Percentiles rank a stretch among this genome's conserved stretches.
Conservation (phyloP, 2,113 vertebrate species). For the Scomber colias region DNA sequence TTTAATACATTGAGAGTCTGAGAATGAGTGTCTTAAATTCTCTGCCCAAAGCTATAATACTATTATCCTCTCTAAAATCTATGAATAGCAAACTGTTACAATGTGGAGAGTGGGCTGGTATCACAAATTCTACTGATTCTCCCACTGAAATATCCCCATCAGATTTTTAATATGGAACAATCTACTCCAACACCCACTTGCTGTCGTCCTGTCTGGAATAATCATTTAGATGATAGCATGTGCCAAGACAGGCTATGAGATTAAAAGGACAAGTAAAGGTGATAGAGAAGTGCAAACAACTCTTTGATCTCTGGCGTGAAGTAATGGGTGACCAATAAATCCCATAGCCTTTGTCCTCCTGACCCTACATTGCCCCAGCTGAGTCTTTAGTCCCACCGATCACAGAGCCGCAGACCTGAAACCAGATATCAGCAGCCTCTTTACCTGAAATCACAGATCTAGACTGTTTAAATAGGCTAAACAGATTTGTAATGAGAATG, state of each 20-base stretch:
- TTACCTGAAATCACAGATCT: slow-evolving; percentile 20
- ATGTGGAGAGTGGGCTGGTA: slow-evolving; percentile 32
- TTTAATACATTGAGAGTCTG: slow-evolving; percentile 18
- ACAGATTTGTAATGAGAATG: slow-evolving; percentile 4
- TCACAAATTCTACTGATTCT: slow-evolving; percentile 41
- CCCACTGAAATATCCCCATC: slow-evolving; percentile 10
- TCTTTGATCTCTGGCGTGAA: slow-evolving; percentile 74
- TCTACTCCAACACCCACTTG: slow-evolving; percentile 23
- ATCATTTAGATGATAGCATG: slow-evolving; percentile 43
- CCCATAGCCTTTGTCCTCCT: slow-evolving; percentile 62
- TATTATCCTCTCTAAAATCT: slow-evolving; percentile 45
- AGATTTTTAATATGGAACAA: slow-evolving; percentile 37
- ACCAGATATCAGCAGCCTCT: slow-evolving; percentile 23
- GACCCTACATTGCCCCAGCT: slow-evolving; percentile 62
- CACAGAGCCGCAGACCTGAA: slow-evolving; percentile 30
- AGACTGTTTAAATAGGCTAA: not conserved
- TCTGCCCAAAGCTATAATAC: slow-evolving; percentile 50
- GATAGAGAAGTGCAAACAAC: slow-evolving; percentile 52
- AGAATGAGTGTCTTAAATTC: slow-evolving; percentile 46
- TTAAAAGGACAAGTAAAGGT: slow-evolving; percentile 44
- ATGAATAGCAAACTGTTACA: slow-evolving; percentile 58
- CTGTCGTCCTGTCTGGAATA: slow-evolving; percentile 60
- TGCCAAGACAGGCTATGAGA: slow-evolving; percentile 10
- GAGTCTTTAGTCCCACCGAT: slow-evolving; percentile 25
- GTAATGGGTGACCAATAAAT: slow-evolving; percentile 71